Evolutionary conservation across 2,888 invertebrate genomes (phyloP).

Genomic region (Bibio marci): DNA sequence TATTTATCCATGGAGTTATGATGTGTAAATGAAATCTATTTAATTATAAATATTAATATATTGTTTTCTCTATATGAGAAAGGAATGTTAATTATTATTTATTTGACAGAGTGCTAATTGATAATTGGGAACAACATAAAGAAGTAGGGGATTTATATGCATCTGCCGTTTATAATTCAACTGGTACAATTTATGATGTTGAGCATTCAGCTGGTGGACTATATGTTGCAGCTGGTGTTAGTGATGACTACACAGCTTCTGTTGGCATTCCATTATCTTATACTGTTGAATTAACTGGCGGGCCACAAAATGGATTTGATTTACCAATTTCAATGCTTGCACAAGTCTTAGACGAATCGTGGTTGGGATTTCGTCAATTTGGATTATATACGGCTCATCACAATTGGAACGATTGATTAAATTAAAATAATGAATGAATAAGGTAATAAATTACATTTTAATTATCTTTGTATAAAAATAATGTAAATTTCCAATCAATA

Average conservation of each 20-base stretch:
- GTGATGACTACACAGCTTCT: slow-evolving; percentile 49
- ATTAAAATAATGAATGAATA: too few species aligned
- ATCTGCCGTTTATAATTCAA: slow-evolving; percentile 23
- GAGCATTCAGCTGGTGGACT: slow-evolving; percentile 35
- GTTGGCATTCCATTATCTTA: slow-evolving; percentile 39
- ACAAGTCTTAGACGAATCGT: slow-evolving; percentile 4
- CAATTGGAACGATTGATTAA: too few species aligned
- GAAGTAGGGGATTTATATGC: slow-evolving; percentile 7
- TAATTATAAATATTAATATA: too few species aligned
- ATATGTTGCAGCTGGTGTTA: slow-evolving; percentile 40
- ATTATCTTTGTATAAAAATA: too few species aligned
- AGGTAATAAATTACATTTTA: too few species aligned
- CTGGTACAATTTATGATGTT: slow-evolving; percentile 31
- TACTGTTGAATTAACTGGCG: slow-evolving; percentile 44
- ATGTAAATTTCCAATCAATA: too few species aligned
- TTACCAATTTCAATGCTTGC: background rate
- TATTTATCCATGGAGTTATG: slow-evolving; percentile 50
- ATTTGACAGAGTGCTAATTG: slow-evolving; percentile 1
- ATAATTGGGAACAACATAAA: slow-evolving; percentile 6
- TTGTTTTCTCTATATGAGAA: too few species aligned
- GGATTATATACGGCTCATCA: too few species aligned
- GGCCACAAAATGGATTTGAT: slow-evolving; percentile 35
- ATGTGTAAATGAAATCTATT: slow-evolving; percentile 29
- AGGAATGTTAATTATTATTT: too few species aligned
- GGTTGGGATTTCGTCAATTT: slow-evolving; percentile 1